phyloP scores from a whole-genome alignment of 2,888 invertebrate species.

The Leucophenga montana region DNA sequence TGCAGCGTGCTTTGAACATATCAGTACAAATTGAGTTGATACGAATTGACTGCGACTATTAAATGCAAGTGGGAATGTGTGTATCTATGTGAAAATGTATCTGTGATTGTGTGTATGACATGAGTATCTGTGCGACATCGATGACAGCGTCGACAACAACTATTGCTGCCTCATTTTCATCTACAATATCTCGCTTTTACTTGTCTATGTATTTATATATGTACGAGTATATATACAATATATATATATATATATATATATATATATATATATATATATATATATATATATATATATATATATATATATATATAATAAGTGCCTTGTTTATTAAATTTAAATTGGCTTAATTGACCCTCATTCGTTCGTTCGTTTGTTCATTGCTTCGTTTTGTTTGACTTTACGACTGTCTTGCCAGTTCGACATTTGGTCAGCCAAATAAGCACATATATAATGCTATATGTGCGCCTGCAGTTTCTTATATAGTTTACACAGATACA shows the following conservation, averaged over 20 bases:
- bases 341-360: slow-evolving; percentile 74
- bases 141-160: too few relatives aligned
- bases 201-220: slow-evolving; percentile 41
- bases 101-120: background rate
- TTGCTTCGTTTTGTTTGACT: slow-evolving; percentile 7
- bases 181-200: background rate
- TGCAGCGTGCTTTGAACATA: slow-evolving; percentile 1
- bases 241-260: slow-evolving; percentile 44
- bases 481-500: background rate
- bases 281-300: slow-evolving; percentile 44
- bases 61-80: slow-evolving; percentile 1
- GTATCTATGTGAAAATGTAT: background rate
- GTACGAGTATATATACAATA: too few relatives aligned
- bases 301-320: slow-evolving; percentile 70
- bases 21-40: slow-evolving; percentile 20
- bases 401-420: slow-evolving; percentile 6
- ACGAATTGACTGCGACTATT: background rate
- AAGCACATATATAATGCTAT: background rate
- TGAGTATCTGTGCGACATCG: background rate
- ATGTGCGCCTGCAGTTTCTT: background rate
- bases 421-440: background rate
- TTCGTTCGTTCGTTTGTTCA: slow-evolving; percentile 47
- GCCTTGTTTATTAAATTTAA: slow-evolving; percentile 73
- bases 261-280: slow-evolving; percentile 69
- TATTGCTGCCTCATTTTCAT: background rate